Evolutionary conservation across 2,797 vertebrate species (phyloP).

Genomic region (Vipera ursinii): DNA sequence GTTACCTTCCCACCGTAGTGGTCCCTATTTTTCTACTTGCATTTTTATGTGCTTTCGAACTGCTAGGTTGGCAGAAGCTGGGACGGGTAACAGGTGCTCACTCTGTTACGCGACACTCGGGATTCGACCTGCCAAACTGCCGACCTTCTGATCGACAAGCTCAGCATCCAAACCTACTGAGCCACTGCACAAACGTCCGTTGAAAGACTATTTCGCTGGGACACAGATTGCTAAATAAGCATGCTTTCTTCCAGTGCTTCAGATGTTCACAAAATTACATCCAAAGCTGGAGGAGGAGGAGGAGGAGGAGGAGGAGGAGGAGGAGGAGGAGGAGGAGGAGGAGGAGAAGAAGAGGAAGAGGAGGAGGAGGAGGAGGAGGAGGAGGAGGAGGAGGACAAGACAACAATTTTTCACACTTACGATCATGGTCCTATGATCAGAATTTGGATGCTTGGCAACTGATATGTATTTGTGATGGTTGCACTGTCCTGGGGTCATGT

Average conservation of each 20-base stretch:
- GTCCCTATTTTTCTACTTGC: too few relatives aligned
- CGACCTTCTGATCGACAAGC: too few relatives aligned
- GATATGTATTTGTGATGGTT: not conserved
- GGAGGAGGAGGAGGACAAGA: too few relatives aligned
- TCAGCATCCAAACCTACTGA: too few relatives aligned
- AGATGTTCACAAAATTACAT: constrained; percentile 3
- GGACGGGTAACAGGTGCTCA: too few relatives aligned
- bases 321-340: too few relatives aligned
- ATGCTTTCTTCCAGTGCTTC: constrained; percentile 9
- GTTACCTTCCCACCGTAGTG: too few relatives aligned
- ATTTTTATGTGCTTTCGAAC: too few relatives aligned
- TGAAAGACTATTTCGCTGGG: constrained; percentile 23
- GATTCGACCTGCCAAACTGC: too few relatives aligned
- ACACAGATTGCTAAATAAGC: constrained; percentile 18
- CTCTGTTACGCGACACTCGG: too few relatives aligned
- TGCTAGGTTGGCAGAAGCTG: too few relatives aligned
- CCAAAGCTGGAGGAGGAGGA: not conserved
- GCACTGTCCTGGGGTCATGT: too few relatives aligned
- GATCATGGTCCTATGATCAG: not conserved
- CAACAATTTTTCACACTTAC: not conserved
- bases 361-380: not conserved
- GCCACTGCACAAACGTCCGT: not conserved
- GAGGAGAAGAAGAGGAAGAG: not conserved
- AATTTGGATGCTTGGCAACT: not conserved
- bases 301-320: not conserved